Evolutionary conservation across 2,113 vertebrate genomes (phyloP).

Genomic region (Lipotes vexillifer): DNA sequence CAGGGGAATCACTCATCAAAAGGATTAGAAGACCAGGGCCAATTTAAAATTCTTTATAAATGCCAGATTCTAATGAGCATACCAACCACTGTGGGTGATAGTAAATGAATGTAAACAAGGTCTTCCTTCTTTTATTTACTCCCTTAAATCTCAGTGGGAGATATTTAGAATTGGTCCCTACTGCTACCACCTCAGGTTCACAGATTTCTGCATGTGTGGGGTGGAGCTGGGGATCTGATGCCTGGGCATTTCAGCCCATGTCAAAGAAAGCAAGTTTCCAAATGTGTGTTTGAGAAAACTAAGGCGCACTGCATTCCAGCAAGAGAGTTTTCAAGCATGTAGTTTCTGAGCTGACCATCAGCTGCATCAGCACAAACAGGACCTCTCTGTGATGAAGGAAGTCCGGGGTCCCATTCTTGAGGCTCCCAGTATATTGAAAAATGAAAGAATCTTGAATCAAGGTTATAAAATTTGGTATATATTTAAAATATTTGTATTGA

Average conservation of each 20-base stretch:
- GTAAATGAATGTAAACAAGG: neutral
- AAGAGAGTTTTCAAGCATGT: neutral
- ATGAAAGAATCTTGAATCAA: neutral
- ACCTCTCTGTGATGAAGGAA: too few relatives aligned
- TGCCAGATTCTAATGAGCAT: neutral
- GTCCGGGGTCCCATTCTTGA: neutral
- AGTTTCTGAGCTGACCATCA: accelerated
- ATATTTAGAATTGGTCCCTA: neutral
- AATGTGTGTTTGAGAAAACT: accelerated
- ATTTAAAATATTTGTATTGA: neutral
- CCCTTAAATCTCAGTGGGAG: neutral
- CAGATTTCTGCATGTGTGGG: neutral
- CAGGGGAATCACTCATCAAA: neutral
- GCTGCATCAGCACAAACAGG: too few relatives aligned
- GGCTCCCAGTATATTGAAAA: neutral
- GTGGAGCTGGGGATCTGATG: neutral
- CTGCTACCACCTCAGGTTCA: neutral
- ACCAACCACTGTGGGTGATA: neutral
- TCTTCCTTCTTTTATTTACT: neutral
- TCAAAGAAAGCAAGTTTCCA: neutral
- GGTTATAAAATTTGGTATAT: neutral
- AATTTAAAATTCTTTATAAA: neutral
- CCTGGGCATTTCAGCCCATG: neutral
- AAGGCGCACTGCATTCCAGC: neutral
- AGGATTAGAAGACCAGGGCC: neutral